These are phyloP conservation scores for Nomada fabriciana DNA, from an alignment of 2,888 invertebrate species.

Conservation along the genomic window DNA sequence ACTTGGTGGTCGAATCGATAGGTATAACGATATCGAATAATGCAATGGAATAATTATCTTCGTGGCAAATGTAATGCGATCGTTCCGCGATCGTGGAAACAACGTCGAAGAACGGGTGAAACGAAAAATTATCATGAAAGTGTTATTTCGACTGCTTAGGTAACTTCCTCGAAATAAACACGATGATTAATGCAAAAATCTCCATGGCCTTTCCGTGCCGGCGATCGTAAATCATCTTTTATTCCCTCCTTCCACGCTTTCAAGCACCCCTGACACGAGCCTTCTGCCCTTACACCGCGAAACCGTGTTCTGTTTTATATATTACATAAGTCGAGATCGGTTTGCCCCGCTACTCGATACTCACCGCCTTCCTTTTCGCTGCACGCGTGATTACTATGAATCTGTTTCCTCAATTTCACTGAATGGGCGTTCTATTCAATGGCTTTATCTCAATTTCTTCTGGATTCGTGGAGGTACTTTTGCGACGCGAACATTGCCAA, in stretches of 20 bases:
- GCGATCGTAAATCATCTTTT: slow-evolving; percentile 54
- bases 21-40: slow-evolving; percentile 10
- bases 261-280: slow-evolving; percentile 35
- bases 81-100: no score
- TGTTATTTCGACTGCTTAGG: slow-evolving; percentile 35
- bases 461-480: no score
- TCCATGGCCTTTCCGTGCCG: slow-evolving; percentile 41
- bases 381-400: slow-evolving; percentile 11
- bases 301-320: slow-evolving; percentile 45
- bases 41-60: slow-evolving; percentile 16
- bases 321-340: slow-evolving; percentile 40
- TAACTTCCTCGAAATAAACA: slow-evolving; percentile 33
- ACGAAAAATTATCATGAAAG: slow-evolving; percentile 32
- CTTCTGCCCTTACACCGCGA: slow-evolving; percentile 53
- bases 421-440: background rate
- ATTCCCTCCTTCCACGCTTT: slow-evolving; percentile 13
- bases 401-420: background rate
- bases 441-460: background rate
- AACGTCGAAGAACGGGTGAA: background rate
- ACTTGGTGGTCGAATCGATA: background rate
- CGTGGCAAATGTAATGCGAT: background rate
- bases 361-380: slow-evolving; percentile 8
- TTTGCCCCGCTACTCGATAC: slow-evolving; percentile 38
- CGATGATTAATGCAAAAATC: slow-evolving; percentile 43
- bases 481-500: no score